Conservation (phyloP, 2,113 vertebrate species). For the Melanocharis versteri region DNA sequence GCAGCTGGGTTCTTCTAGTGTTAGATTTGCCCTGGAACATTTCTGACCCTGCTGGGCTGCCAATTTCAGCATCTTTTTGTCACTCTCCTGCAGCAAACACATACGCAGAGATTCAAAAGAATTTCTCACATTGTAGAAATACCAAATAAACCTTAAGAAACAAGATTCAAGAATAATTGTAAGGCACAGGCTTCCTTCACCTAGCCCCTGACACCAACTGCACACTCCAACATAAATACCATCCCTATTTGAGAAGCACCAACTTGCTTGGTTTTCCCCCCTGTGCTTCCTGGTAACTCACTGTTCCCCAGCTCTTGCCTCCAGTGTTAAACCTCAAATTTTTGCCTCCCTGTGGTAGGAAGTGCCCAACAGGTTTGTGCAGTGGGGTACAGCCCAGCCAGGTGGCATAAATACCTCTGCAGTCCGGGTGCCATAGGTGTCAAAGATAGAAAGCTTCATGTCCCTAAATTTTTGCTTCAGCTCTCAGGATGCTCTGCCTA, state of each 20-base stretch:
- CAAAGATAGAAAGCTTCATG: background rate
- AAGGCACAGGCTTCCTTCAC: background rate
- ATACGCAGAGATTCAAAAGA: background rate
- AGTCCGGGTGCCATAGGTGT: fast-evolving
- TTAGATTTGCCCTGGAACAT: conserved; percentile 1
- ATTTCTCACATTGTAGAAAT: background rate
- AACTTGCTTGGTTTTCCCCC: background rate
- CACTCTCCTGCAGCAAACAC: background rate
- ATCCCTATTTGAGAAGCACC: background rate
- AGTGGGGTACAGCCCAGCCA: background rate
- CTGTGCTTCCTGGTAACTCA: background rate
- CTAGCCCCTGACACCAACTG: background rate
- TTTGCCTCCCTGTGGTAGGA: background rate
- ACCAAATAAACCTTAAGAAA: background rate
- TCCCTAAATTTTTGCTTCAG: background rate
- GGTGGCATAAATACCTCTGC: background rate
- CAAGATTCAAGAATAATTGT: background rate
- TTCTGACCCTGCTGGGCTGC: background rate
- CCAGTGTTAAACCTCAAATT: background rate
- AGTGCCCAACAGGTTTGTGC: background rate
- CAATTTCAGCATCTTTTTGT: background rate
- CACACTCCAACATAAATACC: background rate
- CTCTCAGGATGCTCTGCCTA: background rate
- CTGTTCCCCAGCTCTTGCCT: background rate
- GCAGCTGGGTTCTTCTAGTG: background rate